Conservation (phyloP, 1,140 invertebrate genomes). For the Drosophila tani region DNA sequence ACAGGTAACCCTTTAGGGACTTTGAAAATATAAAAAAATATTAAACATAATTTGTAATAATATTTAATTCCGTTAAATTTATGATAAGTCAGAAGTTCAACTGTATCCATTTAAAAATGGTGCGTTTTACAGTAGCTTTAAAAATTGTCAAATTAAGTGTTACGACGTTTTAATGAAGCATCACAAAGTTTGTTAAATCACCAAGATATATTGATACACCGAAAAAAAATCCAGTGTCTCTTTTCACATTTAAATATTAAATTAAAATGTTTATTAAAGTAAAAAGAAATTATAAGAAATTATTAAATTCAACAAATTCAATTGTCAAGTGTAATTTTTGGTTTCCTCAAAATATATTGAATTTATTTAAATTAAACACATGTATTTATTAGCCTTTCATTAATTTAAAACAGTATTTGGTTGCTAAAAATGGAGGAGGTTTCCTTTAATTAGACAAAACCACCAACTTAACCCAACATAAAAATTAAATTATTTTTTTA, state of each 20-base stretch:
- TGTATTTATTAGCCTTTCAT: too few species aligned
- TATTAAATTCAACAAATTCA: not conserved
- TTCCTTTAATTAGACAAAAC: not conserved
- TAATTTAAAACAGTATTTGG: not conserved
- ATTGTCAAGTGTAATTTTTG: too few species aligned
- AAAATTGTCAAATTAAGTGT: not conserved
- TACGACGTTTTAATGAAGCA: not conserved
- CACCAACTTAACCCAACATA: not conserved
- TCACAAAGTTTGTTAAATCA: not conserved
- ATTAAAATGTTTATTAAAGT: too few species aligned
- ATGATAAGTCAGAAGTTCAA: conserved; percentile 4
- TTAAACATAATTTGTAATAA: not conserved
- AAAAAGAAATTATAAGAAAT: not conserved
- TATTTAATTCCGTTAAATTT: not conserved
- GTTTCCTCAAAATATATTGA: not conserved
- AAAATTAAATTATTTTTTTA: conserved; percentile 4
- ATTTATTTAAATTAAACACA: not conserved
- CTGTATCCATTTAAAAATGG: not conserved
- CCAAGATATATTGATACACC: too few species aligned
- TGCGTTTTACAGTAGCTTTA: too few species aligned
- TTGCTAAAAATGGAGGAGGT: not conserved
- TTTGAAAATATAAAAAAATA: not conserved
- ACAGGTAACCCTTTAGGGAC: not conserved
- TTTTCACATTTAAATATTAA: too few species aligned
- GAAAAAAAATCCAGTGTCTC: too few species aligned